Evolutionary conservation across 2,113 vertebrate genomes (phyloP), one percentile per base, ranked within the genome.

Genomic region (Oryzias melastigma): DNA sequence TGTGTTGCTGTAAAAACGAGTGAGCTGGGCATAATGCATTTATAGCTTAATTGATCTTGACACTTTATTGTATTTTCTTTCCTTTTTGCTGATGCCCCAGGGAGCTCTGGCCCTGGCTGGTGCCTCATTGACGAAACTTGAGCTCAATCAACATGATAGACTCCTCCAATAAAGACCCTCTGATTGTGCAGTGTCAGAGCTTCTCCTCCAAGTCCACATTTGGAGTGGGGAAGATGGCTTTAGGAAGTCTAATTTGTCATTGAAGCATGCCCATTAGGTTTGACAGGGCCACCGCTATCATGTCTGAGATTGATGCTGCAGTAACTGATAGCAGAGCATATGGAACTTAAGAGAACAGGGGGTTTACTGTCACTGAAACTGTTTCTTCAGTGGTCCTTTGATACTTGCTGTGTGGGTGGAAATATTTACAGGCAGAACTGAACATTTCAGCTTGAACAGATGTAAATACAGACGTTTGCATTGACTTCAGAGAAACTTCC

Each of bases 61-160:
- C 84, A 90, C 73, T 86, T 83, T 80, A 88, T 88, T 84, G 80
- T 86, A 82, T 90, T 86, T 85, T 64, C 81, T 63, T 78, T 66
- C 82, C 83, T 85, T 83, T 89, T 81, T 85, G 73, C 73, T 27
- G 52, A 77, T 49, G 20, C 81, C 42, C 68, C 6, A 3, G 79
- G 75, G 86, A 85, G 69, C 59, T 68, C 62, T 14, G 70, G 66
- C 67, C 70, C 59, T 4, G 20, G 59, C 61, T 68, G 75, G 72
- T 88, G 88, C 87, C 83, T 86, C 78, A 83, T 65, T 73, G 68
- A 84, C 57, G 90, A 91, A 92, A 92, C 85, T 61, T 86, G 89
- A 92, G 85, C 85, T 82, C 80, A 82, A 83, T 87, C 81, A 88
- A 78, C 78, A 73, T 54, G 4, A 82, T 69, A 68, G 75, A 78